phyloP scores from a whole-genome alignment of 1,140 invertebrate genomes.

The Plutomurus gul region DNA sequence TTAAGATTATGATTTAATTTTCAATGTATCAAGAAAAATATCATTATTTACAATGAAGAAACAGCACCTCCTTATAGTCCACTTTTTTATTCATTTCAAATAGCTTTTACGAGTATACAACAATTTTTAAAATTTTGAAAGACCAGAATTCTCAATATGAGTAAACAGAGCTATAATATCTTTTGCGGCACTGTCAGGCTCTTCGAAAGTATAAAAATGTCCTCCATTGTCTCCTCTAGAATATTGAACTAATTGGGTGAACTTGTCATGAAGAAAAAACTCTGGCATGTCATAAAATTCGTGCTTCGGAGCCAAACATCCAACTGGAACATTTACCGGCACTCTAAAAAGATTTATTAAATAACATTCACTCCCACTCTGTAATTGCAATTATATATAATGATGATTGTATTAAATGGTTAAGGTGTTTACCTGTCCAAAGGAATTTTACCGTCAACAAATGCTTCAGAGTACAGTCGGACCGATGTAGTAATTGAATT shows the following conservation, averaged over 20 bases:
- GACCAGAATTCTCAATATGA: not conserved
- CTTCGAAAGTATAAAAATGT: slow-evolving; percentile 31
- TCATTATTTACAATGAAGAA: no score
- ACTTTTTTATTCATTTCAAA: no score
- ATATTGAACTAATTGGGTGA: slow-evolving; percentile 19
- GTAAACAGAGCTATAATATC: slow-evolving; percentile 31
- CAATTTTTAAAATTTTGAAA: not conserved
- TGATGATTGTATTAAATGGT: not conserved
- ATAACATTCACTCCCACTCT: not conserved
- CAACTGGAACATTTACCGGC: slow-evolving; percentile 25
- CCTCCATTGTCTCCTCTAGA: not conserved
- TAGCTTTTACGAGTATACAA: no score
- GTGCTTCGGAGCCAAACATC: slow-evolving; percentile 55
- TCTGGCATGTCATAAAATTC: slow-evolving; percentile 56
- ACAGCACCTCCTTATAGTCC: no score
- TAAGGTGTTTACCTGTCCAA: slow-evolving; percentile 58
- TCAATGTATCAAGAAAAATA: no score
- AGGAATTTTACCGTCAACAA: slow-evolving; percentile 55
- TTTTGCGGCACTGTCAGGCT: not conserved
- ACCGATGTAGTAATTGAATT: slow-evolving; percentile 58
- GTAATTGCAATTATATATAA: not conserved
- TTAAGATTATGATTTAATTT: no score
- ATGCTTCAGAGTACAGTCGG: slow-evolving; percentile 60
- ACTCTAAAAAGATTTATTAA: not conserved
- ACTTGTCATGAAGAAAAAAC: slow-evolving; percentile 23